Evolutionary conservation across 2,113 vertebrate species (phyloP), one percentile per base, ranked within the genome.

Genomic region (Rousettus leschenaultii): DNA sequence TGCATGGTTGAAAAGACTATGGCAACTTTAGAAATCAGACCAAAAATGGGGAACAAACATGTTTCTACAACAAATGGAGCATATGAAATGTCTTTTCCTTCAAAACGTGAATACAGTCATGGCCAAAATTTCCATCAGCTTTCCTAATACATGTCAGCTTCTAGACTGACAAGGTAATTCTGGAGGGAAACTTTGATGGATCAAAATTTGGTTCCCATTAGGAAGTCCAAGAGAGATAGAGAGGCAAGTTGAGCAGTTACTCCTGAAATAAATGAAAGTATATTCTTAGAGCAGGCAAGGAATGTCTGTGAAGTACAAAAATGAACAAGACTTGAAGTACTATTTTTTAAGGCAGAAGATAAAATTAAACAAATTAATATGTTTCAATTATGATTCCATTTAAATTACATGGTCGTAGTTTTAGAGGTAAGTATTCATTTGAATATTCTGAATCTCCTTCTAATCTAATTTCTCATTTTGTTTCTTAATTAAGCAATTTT

Each of bases 401-500:
- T 61, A 83, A 94, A 78, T 74, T 28, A 61, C 40, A 55, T 26
- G 70, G 6, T 38, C 5, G 16, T 57, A 40, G 45, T 91, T 87
- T 82, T 86, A 75, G 63, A 93, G 33, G 8, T 30, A 80, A 90
- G 3, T 40, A 51, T 38, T 83, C 22, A 88, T 55, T 77, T 92
- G 87, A 88, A 92, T n/a, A 65, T 35, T 94, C 63, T 55, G 35
- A 94, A 92, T 83, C 89, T 48, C 13, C 38, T 61, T 80, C 26
- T 24, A 55, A n/a, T 78, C 35, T 71, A 28, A 78, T 61, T 84
- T 80, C 28, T 90, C 21, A 57, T 28, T 90, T 84, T 22, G 66
- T 65, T 96, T 87, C n/a, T 63, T 38, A 90, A 68, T 77, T 68
- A 85, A 43, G 26, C 55, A 88, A 53, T 65, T 90, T 95, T 68